These are phyloP conservation scores for Loripinus fragilis DNA, from an alignment of 2,888 invertebrate genomes.

Conservation along the genomic window DNA sequence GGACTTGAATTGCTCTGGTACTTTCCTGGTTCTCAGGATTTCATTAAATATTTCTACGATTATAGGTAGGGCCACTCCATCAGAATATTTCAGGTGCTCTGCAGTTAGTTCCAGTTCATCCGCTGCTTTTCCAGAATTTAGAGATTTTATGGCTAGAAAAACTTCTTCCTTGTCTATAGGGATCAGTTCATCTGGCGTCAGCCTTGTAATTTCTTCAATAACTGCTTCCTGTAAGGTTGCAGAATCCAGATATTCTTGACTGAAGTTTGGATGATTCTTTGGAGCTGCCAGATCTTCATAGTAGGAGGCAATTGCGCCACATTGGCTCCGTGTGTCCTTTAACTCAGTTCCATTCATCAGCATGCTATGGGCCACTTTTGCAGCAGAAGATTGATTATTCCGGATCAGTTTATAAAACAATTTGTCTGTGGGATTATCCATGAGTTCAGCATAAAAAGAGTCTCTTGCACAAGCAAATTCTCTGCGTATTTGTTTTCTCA, in stretches of 20 bases:
- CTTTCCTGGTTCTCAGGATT: not conserved
- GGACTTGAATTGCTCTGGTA: conserved; percentile 7
- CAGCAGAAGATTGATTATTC: not conserved
- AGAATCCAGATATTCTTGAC: not conserved
- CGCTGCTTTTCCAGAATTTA: conserved; percentile 24
- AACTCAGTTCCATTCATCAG: not conserved
- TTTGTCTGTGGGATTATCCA: conserved; percentile 22
- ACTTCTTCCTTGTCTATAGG: conserved; percentile 7
- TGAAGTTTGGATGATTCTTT: conserved; percentile 13
- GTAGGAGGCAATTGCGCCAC: conserved; percentile 5
- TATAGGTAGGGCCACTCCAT: not conserved
- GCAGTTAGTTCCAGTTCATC: conserved; percentile 14
- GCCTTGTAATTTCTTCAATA: conserved; percentile 3
- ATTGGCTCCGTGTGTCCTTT: not conserved
- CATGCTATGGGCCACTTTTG: not conserved
- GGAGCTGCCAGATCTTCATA: conserved; percentile 26
- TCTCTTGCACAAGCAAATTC: conserved; percentile 11
- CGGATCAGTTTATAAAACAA: conserved; percentile 22
- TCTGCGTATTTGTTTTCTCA: conserved; percentile 15
- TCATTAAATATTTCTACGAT: conserved; percentile 20
- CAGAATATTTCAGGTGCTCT: conserved; percentile 20
- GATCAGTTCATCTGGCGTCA: not conserved
- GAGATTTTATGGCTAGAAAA: conserved; percentile 11
- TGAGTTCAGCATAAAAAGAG: conserved; percentile 12
- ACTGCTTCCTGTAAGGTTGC: not conserved